These are phyloP conservation scores for Genyomyrus donnyi DNA, from an alignment of 2,113 vertebrate species.

Conservation along the genomic window DNA sequence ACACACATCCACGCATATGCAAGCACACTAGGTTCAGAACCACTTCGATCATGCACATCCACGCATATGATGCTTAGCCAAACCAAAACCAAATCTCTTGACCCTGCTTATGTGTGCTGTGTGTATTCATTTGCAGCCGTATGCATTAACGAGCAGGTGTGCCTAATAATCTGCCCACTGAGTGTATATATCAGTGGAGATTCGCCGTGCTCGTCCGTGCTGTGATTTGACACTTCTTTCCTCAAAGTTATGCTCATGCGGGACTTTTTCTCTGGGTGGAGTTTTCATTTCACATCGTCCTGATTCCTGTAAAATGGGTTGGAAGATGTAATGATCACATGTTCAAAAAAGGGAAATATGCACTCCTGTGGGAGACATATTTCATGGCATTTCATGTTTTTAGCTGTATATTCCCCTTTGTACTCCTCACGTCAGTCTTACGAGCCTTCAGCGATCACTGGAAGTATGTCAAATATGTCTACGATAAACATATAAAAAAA, in stretches of 20 bases:
- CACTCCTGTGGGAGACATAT: neutral
- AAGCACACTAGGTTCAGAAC: too few relatives aligned
- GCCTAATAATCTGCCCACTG: neutral
- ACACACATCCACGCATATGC: too few relatives aligned
- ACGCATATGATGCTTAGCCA: neutral
- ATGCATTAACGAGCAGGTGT: neutral
- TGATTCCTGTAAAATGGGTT: constrained; percentile 1
- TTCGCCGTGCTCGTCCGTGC: neutral
- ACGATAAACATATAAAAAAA: neutral
- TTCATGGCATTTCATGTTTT: neutral
- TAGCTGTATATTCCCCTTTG: neutral
- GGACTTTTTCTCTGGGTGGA: neutral
- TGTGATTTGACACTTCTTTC: neutral
- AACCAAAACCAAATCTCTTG: neutral
- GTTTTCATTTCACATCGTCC: constrained; percentile 4
- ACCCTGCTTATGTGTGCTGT: neutral
- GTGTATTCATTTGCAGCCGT: neutral
- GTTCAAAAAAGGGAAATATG: neutral
- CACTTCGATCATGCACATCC: neutral
- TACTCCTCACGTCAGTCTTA: neutral
- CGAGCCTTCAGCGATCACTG: neutral
- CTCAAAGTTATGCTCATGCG: neutral
- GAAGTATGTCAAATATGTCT: neutral
- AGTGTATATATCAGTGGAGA: neutral
- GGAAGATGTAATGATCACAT: constrained; percentile 3